phyloP scores from a whole-genome alignment of 2,113 vertebrate genomes.

The Naja naja region DNA sequence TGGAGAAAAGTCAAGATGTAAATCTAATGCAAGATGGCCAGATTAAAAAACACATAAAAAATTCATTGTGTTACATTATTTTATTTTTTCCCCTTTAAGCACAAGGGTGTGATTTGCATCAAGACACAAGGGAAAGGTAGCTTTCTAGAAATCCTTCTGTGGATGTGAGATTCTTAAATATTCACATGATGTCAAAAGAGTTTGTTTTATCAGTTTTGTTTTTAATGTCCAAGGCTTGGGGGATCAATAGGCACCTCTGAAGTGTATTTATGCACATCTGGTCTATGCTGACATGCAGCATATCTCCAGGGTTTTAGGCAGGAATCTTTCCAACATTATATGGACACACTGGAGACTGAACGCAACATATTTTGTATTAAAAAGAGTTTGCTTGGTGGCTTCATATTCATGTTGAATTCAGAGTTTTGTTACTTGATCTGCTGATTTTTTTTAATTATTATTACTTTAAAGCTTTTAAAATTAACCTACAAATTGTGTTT shows the following conservation, averaged over 20 bases:
- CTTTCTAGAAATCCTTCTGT: not conserved
- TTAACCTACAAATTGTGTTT: not conserved
- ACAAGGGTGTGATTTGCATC: not conserved
- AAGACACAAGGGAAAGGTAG: not conserved
- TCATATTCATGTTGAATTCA: not conserved
- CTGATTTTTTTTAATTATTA: too few relatives aligned
- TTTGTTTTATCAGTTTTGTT: not conserved
- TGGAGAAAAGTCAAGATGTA: not conserved
- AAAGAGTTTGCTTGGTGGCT: not conserved
- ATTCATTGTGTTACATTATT: not conserved
- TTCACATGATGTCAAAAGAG: not conserved
- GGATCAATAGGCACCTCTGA: not conserved
- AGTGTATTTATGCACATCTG: not conserved
- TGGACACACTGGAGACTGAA: not conserved
- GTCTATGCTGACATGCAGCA: not conserved
- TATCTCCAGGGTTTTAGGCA: not conserved
- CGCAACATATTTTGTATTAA: not conserved
- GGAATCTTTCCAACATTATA: not conserved
- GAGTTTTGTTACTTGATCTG: not conserved
- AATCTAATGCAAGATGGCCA: not conserved
- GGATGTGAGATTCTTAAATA: not conserved
- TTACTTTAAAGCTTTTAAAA: not conserved
- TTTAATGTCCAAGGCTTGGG: not conserved
- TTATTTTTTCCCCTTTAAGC: not conserved
- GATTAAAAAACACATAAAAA: not conserved